Evolutionary conservation across 2,888 invertebrate genomes (phyloP).

Genomic region (Ecdyonurus torrentis): DNA sequence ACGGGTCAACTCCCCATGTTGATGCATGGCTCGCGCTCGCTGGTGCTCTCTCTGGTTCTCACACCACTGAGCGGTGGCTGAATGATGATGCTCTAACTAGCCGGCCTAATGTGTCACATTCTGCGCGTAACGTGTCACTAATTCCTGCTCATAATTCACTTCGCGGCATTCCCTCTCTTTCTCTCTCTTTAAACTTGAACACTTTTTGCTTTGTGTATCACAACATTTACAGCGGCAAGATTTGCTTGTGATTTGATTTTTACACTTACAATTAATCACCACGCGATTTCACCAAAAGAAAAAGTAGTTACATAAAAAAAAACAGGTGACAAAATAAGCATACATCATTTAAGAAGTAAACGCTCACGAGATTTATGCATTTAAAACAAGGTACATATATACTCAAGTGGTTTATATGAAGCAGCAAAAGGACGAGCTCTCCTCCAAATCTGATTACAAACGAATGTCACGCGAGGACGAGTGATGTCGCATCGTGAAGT

Average conservation of each 20-base stretch:
- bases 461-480: too few species aligned
- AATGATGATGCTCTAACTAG: not conserved
- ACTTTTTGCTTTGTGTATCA: not conserved
- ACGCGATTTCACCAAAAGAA: not conserved
- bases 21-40: not conserved
- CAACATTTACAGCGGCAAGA: too few species aligned
- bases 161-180: not conserved
- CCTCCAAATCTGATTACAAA: too few species aligned
- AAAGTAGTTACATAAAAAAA: too few species aligned
- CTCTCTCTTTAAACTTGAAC: not conserved
- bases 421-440: too few species aligned
- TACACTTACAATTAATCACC: not conserved
- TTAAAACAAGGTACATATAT: too few species aligned
- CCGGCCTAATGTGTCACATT: conserved; percentile 1
- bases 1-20: not conserved
- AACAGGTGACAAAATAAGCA: too few species aligned
- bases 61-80: not conserved
- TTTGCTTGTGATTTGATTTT: not conserved
- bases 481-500: too few species aligned
- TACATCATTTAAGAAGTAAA: too few species aligned
- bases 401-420: too few species aligned
- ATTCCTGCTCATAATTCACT: conserved; percentile 1
- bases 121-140: not conserved
- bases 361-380: too few species aligned
- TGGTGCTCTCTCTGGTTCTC: not conserved